A percentile compares a stretch with the other conserved stretches of the same genome.
Evolutionary conservation across 2,888 invertebrate species (phyloP).

Genomic region (Cordilura impudica): DNA sequence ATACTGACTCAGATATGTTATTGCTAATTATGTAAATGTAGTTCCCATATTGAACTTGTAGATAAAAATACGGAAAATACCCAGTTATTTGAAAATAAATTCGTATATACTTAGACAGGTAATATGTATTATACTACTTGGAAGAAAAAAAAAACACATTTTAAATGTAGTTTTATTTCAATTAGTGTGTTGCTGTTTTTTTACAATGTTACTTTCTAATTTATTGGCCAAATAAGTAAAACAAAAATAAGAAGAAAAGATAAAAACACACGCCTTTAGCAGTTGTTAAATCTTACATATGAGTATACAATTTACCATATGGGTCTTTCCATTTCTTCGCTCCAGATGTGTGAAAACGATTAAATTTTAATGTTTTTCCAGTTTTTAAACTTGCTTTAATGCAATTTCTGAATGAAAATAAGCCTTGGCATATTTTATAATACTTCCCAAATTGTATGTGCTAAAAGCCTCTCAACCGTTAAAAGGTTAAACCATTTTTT

Average conservation of each 20-base stretch:
- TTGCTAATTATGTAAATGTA: neutral
- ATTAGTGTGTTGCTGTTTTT: constrained; percentile 19
- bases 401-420: neutral
- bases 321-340: constrained; percentile 37
- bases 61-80: constrained; percentile 4
- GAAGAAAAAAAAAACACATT: constrained; percentile 30
- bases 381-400: neutral
- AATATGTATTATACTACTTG: neutral
- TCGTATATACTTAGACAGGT: neutral
- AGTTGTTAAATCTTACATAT: constrained; percentile 11
- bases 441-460: too few species aligned
- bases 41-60: constrained; percentile 3
- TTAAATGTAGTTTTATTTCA: constrained; percentile 38
- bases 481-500: too few species aligned
- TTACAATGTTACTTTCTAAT: constrained; percentile 68
- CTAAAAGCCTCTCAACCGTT: too few species aligned
- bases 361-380: too few species aligned
- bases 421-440: too few species aligned
- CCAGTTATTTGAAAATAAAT: too few species aligned
- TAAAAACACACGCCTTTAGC: constrained; percentile 45
- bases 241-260: constrained; percentile 36
- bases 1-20: neutral
- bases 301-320: constrained; percentile 37
- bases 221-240: constrained; percentile 56
- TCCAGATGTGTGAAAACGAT: too few species aligned